Conservation (phyloP, 2,113 vertebrate genomes). For the Spea multiplicata region DNA sequence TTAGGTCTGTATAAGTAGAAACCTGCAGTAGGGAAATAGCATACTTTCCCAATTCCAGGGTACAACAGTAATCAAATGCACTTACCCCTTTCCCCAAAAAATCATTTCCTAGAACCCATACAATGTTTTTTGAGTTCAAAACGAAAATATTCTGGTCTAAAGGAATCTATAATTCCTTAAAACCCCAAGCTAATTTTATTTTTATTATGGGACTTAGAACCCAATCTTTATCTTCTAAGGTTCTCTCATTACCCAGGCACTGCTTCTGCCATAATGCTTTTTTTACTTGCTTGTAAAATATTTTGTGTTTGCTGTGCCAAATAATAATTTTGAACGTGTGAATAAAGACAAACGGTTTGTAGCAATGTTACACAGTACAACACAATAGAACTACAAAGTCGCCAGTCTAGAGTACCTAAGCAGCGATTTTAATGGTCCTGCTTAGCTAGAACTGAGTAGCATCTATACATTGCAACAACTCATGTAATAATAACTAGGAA, state of each 20-base stretch:
- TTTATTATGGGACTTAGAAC: neutral
- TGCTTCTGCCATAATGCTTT: constrained; percentile 41
- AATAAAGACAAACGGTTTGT: constrained; percentile 55
- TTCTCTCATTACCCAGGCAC: neutral
- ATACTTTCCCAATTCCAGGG: constrained; percentile 39
- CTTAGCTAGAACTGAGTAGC: constrained; percentile 53
- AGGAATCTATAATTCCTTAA: neutral
- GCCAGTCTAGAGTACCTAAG: constrained; percentile 53
- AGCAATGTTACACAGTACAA: constrained; percentile 50
- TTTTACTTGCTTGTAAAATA: constrained; percentile 63
- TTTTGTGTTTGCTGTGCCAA: constrained; percentile 56
- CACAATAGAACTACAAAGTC: constrained; percentile 52
- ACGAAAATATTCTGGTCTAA: neutral
- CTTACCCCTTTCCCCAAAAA: neutral
- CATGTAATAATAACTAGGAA: constrained; percentile 51
- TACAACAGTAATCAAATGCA: constrained; percentile 35
- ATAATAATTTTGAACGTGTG: constrained; percentile 47
- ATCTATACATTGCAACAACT: constrained; percentile 53
- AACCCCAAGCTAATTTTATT: neutral
- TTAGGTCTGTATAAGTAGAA: constrained; percentile 52
- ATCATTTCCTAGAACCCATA: neutral
- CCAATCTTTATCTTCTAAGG: neutral
- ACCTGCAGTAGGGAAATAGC: constrained; percentile 45
- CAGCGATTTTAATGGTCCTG: constrained; percentile 32
- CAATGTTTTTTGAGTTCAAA: neutral